These are phyloP conservation scores for Drosophila nigrodunni DNA, from an alignment of 1,140 invertebrate genomes.

Conservation along the genomic window DNA sequence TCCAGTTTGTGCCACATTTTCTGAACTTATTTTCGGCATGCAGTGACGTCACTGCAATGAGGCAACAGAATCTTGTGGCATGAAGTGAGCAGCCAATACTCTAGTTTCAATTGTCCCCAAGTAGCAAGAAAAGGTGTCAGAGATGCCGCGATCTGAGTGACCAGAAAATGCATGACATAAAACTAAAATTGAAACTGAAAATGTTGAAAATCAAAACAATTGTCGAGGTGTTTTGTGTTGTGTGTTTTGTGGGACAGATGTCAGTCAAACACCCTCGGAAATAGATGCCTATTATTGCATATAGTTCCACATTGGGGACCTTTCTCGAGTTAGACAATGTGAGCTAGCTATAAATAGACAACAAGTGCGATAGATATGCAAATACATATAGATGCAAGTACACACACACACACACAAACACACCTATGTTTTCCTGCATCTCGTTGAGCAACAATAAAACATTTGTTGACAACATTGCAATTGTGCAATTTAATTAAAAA, in stretches of 20 bases:
- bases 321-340: background rate
- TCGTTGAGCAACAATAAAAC: conserved; percentile 38
- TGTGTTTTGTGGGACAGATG: conserved; percentile 39
- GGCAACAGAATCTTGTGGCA: background rate
- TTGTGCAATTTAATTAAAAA: conserved; percentile 56
- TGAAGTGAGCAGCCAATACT: background rate
- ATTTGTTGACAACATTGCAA: conserved; percentile 39
- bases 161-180: conserved; percentile 37
- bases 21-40: background rate
- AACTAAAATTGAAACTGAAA: background rate
- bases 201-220: conserved; percentile 54
- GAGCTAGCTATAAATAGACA: conserved; percentile 30
- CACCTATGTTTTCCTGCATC: background rate
- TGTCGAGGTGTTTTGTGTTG: conserved; percentile 37
- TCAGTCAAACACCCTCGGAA: conserved; percentile 47
- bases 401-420: conserved; percentile 7
- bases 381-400: conserved; percentile 15
- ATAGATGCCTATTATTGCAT: conserved; percentile 6
- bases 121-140: background rate
- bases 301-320: background rate
- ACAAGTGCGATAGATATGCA: conserved; percentile 7
- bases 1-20: conserved; percentile 13
- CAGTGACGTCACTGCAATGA: conserved; percentile 19
- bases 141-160: background rate
- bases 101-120: background rate